phyloP scores from a whole-genome alignment of 1,140 invertebrate species.

The Pseudomyrmex cubaensis region DNA sequence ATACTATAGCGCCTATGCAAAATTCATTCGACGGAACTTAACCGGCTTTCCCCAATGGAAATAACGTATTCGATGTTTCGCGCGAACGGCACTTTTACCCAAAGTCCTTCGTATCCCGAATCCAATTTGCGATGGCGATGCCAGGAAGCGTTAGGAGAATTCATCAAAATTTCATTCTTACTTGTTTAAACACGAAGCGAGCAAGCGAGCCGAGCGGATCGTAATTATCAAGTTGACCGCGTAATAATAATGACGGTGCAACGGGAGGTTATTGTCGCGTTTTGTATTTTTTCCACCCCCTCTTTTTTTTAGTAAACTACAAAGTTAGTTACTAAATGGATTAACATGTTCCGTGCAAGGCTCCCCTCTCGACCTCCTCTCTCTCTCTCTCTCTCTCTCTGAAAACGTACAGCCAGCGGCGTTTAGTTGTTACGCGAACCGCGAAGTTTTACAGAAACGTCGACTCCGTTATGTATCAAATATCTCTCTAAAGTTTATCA shows the following conservation, averaged over 20 bases:
- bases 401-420: slow-evolving; percentile 22
- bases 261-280: not conserved
- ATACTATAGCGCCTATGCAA: slow-evolving; percentile 20
- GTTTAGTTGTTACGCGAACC: slow-evolving; percentile 27
- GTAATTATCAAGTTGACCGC: slow-evolving; percentile 46
- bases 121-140: slow-evolving; percentile 33
- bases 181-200: slow-evolving; percentile 41
- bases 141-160: slow-evolving; percentile 5
- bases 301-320: slow-evolving; percentile 20
- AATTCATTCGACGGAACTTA: slow-evolving; percentile 47
- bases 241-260: slow-evolving; percentile 39
- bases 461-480: slow-evolving; percentile 2
- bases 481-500: slow-evolving; percentile 12
- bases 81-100: slow-evolving; percentile 36
- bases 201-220: not conserved
- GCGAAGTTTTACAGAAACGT: slow-evolving; percentile 23
- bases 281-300: slow-evolving; percentile 2
- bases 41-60: slow-evolving; percentile 28
- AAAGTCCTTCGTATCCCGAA: slow-evolving; percentile 28
- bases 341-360: slow-evolving; percentile 18
- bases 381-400: not conserved
- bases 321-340: slow-evolving; percentile 53
- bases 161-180: slow-evolving; percentile 54
- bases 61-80: slow-evolving; percentile 47
- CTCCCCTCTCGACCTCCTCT: not conserved